These are phyloP conservation scores for Burhinus oedicnemus DNA, from an alignment of 2,113 vertebrate genomes.

Conservation along the genomic window DNA sequence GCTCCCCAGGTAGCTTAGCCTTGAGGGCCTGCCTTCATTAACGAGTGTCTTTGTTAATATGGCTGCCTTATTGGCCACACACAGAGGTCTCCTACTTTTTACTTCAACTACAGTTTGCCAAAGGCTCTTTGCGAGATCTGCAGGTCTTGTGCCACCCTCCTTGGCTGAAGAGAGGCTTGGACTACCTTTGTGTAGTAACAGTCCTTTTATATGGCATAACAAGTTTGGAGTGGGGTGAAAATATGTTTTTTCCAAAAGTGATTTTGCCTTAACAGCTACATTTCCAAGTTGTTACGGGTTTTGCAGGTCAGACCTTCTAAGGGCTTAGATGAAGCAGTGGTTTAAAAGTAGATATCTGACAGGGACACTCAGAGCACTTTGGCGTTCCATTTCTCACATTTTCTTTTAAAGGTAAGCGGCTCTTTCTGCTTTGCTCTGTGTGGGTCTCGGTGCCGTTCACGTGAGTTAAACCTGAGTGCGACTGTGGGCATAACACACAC, in stretches of 20 bases:
- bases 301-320: not conserved
- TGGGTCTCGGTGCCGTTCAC: not conserved
- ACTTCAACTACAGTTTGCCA: not conserved
- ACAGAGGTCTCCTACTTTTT: not conserved
- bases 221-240: not conserved
- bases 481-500: not conserved
- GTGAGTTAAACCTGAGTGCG: not conserved
- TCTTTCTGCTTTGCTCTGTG: not conserved
- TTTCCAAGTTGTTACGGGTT: not conserved
- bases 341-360: not conserved
- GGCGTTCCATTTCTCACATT: not conserved
- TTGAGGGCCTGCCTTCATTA: not conserved
- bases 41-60: not conserved
- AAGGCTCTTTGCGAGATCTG: not conserved
- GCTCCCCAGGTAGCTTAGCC: not conserved
- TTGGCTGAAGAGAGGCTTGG: not conserved
- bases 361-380: not conserved
- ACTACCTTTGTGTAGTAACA: fast-evolving
- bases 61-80: not conserved
- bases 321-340: not conserved
- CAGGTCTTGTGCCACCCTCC: not conserved
- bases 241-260: not conserved
- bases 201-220: not conserved
- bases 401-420: not conserved
- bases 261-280: not conserved